Conservation (phyloP, 2,888 invertebrate species). For the Halocaridina rubra region DNA sequence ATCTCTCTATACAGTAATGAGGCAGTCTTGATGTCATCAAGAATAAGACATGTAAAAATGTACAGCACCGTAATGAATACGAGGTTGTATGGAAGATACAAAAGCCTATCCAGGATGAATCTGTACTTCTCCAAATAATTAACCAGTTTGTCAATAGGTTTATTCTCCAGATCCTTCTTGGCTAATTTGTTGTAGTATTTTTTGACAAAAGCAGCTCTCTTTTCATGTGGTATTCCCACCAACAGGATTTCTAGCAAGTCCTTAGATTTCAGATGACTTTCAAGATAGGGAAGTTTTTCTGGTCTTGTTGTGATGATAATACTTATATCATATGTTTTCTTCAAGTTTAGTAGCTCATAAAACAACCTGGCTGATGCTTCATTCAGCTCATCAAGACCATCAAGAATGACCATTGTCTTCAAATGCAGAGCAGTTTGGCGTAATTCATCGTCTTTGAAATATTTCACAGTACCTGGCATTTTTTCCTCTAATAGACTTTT, state of each 20-base stretch:
- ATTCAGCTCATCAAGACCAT: constrained; percentile 42
- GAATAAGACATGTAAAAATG: not conserved
- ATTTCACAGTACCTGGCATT: constrained; percentile 18
- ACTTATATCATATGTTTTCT: not conserved
- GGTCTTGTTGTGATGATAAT: constrained; percentile 26
- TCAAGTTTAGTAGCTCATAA: constrained; percentile 13
- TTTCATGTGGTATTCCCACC: constrained; percentile 13
- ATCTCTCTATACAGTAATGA: constrained; percentile 13
- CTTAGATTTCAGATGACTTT: not conserved
- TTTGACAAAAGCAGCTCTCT: constrained; percentile 7
- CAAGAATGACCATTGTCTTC: constrained; percentile 23
- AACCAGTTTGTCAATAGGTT: not conserved
- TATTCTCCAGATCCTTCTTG: not conserved
- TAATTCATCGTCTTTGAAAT: constrained; percentile 3
- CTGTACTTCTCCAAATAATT: not conserved
- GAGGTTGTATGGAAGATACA: constrained; percentile 23
- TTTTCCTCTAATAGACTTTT: not conserved
- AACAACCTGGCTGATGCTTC: not conserved
- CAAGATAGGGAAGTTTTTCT: not conserved
- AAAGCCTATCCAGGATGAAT: not conserved
- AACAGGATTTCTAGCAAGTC: not conserved
- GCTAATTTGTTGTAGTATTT: not conserved
- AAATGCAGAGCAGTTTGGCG: not conserved
- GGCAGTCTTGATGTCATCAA: not conserved
- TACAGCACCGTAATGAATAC: constrained; percentile 7